Base-by-base conservation (phyloP, 64 coral and sea anemone species). In the Anthopleura sola region DNA sequence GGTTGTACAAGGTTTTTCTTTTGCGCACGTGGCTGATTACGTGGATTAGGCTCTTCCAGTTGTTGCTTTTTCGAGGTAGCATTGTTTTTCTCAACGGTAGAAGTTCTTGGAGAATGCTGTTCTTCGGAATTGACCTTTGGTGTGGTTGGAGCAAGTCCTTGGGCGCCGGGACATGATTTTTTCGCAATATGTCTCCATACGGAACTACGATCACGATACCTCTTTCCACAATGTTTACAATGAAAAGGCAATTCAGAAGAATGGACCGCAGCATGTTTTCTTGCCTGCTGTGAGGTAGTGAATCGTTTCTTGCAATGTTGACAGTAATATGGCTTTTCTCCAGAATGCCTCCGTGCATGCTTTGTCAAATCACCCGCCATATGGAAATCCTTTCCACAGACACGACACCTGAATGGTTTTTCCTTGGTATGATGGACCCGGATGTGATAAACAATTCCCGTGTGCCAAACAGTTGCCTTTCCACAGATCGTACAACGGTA, bases 401-500 rank as follows among this genome's bases (percentile, higher is more conserved):
- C 55, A 6, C 47, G 44, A 23, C 82, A 83, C 82, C 58, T 54
- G 49, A 83, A 83, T 31, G 82, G 82, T 24, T 60, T 54, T 49
- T 83, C 82, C n/a, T 83, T 49, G 29, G 82, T 83, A 49, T 83
- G 82, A 49, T 83, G 82, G 18, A 83, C 82, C 15, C 82, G 82
- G 18, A 83, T 60, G 50, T 83, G 82, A 29, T 83, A 83, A 28
- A 83, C 50, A 39, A 83, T 83, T 21, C 82, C 82, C 31, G 82
- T 83, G 28, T 83, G 82, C 82, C 82, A 83, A 28, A 60, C 50
- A 50, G 82, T 56, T 34, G 82, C 23, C 50, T 83, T 83, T 19
- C 47, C 32, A 29, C 82, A 83, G 23, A 55, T 56, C 29, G 36
- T 83, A 83, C 82, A 83, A 36, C 50, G 82, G 50, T 83, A 83